Base-by-base conservation (phyloP, 2,113 vertebrate genomes). In the Pagrus major region DNA sequence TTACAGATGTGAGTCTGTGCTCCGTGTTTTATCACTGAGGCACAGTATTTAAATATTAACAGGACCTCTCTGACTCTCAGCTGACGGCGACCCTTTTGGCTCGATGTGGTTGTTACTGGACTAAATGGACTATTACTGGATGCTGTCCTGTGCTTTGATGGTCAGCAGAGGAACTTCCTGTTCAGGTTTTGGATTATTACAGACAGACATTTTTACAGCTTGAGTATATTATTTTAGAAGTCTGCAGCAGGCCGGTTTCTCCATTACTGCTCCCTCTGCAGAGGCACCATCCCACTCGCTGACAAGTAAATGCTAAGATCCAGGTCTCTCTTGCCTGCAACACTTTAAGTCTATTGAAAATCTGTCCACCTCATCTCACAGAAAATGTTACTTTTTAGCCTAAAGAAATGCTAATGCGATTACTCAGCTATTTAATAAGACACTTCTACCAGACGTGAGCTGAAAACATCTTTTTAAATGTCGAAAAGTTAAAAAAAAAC, bases 1-100 rank as follows among this genome's bases (percentile, higher is more conserved):
- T 79, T 71, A 71, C 16, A 52, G 31, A 73, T 52, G 42, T 59
- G 46, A 65, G 41, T 69, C 37, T 56, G 35, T 65, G 69, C 49
- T 51, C 56, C 54, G 27, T 39, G 12, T 51, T 66, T 58, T 61
- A 68, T 68, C 68, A 81, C 73, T 81, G 60, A 77, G n/a, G n/a
- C n/a, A n/a, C n/a, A 77, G 67, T 66, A 65, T 68, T 49, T 16
- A 63, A 20, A 63, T 77, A 11, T 67, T 29, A 31, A 41, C 29
- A 1, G 1, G 65, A 21, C 21, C 52, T 35, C 31, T 80, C 78
- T 16, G 23, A 54, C 51, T 69, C 65, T 71, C 29, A 51, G 56
- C 47, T 42, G 46, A 54, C 44, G 12, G 52, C 10, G n/a, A 39
- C 72, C 37, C 16, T 72, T 47, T 27, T 29, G 35, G 9, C 18